Conservation (phyloP, 2,113 vertebrate species). For the Dromaius novaehollandiae region DNA sequence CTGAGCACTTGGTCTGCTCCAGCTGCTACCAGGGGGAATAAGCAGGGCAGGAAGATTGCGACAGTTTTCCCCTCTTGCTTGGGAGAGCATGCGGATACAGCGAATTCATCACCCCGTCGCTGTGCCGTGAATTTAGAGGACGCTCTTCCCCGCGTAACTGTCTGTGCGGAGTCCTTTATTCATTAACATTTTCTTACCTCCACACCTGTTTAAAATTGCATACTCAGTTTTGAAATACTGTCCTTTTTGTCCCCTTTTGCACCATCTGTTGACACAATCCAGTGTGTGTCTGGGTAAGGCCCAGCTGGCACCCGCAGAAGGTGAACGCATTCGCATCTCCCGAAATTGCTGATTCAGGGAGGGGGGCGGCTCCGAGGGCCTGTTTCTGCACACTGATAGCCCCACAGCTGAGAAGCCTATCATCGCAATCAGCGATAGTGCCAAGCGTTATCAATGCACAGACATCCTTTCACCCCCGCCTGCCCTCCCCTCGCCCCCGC, state of each 20-base stretch:
- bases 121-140: fast-evolving
- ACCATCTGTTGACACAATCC: conserved; percentile 75
- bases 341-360: conserved; percentile 26
- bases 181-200: conserved; percentile 47
- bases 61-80: neutral
- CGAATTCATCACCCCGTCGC: neutral
- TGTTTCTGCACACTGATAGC: neutral
- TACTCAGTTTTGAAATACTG: conserved; percentile 51
- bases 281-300: neutral
- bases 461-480: conserved; percentile 9
- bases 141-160: neutral
- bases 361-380: neutral
- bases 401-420: conserved; percentile 31
- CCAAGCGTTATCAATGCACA: conserved; percentile 66
- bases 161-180: neutral
- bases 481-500: conserved; percentile 4
- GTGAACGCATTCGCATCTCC: conserved; percentile 31
- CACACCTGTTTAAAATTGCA: conserved; percentile 64
- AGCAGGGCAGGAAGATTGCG: fast-evolving
- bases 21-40: neutral
- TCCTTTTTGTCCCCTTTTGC: conserved; percentile 34
- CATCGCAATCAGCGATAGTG: conserved; percentile 14
- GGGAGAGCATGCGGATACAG: fast-evolving
- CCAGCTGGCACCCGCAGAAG: conserved; percentile 70
- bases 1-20: neutral